These are phyloP conservation scores for Helicoverpa zea DNA, from an alignment of 1,140 invertebrate genomes.

Conservation along the genomic window DNA sequence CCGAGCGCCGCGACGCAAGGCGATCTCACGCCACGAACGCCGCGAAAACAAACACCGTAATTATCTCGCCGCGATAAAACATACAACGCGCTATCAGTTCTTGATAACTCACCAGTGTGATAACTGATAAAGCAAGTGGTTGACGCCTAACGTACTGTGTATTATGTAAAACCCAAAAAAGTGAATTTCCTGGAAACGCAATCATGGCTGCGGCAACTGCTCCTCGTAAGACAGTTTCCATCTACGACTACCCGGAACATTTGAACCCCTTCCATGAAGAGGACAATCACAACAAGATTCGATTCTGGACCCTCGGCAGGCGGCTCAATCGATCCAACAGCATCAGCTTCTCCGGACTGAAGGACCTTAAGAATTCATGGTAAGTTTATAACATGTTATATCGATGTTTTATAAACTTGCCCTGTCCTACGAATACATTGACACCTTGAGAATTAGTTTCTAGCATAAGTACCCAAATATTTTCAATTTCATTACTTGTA, in stretches of 20 bases:
- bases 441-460: conserved; percentile 35
- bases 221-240: conserved; percentile 81
- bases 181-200: conserved; percentile 56
- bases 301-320: conserved; percentile 86
- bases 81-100: conserved; percentile 77
- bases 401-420: conserved; percentile 24
- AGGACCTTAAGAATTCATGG: conserved; percentile 87
- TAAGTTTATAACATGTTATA: conserved; percentile 58
- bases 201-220: conserved; percentile 77
- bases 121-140: conserved; percentile 82
- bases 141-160: conserved; percentile 74
- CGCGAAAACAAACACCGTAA: conserved; percentile 79
- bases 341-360: conserved; percentile 87
- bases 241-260: conserved; percentile 91
- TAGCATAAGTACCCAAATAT: background rate
- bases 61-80: conserved; percentile 81
- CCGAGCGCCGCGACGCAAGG: conserved; percentile 60
- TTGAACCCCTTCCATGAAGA: conserved; percentile 91
- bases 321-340: conserved; percentile 85
- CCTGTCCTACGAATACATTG: background rate
- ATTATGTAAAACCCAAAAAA: conserved; percentile 82
- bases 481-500: background rate
- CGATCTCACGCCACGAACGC: conserved; percentile 54
- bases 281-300: conserved; percentile 87
- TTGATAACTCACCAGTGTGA: conserved; percentile 82